phyloP scores from a whole-genome alignment of 2,113 vertebrate genomes.

The Crotalus helleri region DNA sequence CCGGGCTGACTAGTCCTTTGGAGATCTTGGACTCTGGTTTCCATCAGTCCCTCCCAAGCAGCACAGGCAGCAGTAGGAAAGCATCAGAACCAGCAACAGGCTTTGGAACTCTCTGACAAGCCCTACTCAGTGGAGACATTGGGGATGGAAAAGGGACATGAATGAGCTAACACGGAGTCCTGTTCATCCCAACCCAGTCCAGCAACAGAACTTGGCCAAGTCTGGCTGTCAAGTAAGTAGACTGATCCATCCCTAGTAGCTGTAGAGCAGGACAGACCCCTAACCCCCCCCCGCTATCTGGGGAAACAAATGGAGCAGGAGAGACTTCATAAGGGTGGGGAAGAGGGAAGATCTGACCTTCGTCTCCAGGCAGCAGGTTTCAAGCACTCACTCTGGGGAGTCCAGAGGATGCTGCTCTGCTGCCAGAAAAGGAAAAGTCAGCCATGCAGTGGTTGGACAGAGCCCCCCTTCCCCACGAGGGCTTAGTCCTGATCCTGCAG shows the following conservation, averaged over 20 bases:
- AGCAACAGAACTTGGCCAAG: background rate
- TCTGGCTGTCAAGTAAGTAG: background rate
- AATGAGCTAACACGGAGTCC: background rate
- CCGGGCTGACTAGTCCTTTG: background rate
- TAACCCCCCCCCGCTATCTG: background rate
- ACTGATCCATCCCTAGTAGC: background rate
- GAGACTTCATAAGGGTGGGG: background rate
- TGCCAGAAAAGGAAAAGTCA: background rate
- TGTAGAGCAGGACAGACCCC: background rate
- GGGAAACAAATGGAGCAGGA: background rate
- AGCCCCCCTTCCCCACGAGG: no score
- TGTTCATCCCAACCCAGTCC: background rate
- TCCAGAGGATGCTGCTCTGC: background rate
- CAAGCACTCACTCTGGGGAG: background rate
- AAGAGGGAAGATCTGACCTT: background rate
- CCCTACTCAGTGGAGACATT: background rate
- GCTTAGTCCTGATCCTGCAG: background rate
- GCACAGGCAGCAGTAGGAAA: background rate
- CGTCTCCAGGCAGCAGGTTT: background rate
- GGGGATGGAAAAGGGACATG: background rate
- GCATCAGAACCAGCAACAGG: background rate
- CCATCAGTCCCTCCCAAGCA: background rate
- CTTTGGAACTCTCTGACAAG: background rate
- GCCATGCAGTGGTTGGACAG: background rate
- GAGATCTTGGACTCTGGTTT: background rate